Evolutionary conservation across 2,113 vertebrate genomes (phyloP).

Genomic region (Gavia stellata): DNA sequence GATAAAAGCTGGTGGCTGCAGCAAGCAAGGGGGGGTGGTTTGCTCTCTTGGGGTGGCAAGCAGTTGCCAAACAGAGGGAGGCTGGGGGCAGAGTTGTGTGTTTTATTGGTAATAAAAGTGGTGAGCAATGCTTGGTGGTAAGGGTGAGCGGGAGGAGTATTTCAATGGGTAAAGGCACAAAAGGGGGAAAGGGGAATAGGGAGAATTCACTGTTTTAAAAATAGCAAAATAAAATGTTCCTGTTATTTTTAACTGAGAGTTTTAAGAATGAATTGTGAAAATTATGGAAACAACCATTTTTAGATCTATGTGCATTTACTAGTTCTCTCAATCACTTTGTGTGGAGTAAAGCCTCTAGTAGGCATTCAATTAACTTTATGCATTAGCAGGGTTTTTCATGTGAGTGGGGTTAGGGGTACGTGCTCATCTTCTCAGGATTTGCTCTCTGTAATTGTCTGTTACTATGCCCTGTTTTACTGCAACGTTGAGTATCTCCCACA

Average conservation of each 20-base stretch:
- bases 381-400: fast-evolving
- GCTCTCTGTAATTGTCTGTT: background rate
- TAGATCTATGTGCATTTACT: fast-evolving
- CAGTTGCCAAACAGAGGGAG: fast-evolving
- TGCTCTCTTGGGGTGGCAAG: too few species aligned
- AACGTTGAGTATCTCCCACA: too few species aligned
- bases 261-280: background rate
- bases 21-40: too few species aligned
- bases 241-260: background rate
- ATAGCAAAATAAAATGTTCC: background rate
- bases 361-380: fast-evolving
- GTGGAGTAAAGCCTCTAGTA: fast-evolving
- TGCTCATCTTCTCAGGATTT: background rate
- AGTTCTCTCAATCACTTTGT: fast-evolving
- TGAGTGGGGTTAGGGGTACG: fast-evolving
- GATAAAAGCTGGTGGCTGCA: background rate
- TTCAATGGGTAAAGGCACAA: fast-evolving
- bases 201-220: too few species aligned
- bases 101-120: fast-evolving
- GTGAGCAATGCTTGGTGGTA: fast-evolving
- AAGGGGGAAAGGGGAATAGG: background rate
- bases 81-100: fast-evolving
- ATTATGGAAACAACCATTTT: fast-evolving
- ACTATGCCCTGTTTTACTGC: fast-evolving
- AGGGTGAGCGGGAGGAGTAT: fast-evolving